Percentiles rank a stretch among this genome's conserved stretches.
Evolutionary conservation across 1,140 invertebrate genomes (phyloP).

Genomic region (Polyergus mexicanus): DNA sequence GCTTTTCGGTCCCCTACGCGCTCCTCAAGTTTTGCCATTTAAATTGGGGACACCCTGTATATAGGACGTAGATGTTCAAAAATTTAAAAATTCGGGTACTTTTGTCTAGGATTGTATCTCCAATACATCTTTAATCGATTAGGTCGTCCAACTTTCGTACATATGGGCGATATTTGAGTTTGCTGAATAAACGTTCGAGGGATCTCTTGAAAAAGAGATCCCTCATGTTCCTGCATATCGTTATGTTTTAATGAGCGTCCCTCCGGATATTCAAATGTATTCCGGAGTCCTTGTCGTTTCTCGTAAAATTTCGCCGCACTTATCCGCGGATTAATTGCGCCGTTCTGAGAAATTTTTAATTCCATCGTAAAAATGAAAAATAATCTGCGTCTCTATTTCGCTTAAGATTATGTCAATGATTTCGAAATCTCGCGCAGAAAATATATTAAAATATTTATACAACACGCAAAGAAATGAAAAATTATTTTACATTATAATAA

Average conservation of each 20-base stretch:
- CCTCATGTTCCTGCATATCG: not conserved
- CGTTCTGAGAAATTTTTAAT: constrained; percentile 14
- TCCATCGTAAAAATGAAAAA: not conserved
- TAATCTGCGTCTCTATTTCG: not conserved
- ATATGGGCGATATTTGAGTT: constrained; percentile 13
- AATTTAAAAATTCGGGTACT: too few relatives aligned
- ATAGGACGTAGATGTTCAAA: too few relatives aligned
- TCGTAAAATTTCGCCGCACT: not conserved
- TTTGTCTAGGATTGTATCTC: too few relatives aligned
- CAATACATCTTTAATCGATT: not conserved
- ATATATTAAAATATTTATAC: not conserved
- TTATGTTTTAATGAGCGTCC: constrained; percentile 23
- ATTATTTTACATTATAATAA: not conserved
- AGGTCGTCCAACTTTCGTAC: constrained; percentile 6
- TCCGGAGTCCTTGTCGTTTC: not conserved
- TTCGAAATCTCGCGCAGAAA: not conserved
- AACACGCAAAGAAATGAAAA: not conserved
- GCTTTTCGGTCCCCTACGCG: too few relatives aligned
- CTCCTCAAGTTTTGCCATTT: too few relatives aligned
- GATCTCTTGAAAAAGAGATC: constrained; percentile 21
- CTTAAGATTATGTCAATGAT: not conserved
- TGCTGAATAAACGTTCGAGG: not conserved
- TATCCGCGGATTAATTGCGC: constrained; percentile 30
- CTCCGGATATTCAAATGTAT: not conserved
- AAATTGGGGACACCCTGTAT: too few relatives aligned